These are phyloP conservation scores for Siniperca chuatsi DNA, from an alignment of 2,113 vertebrate genomes.

Conservation along the genomic window DNA sequence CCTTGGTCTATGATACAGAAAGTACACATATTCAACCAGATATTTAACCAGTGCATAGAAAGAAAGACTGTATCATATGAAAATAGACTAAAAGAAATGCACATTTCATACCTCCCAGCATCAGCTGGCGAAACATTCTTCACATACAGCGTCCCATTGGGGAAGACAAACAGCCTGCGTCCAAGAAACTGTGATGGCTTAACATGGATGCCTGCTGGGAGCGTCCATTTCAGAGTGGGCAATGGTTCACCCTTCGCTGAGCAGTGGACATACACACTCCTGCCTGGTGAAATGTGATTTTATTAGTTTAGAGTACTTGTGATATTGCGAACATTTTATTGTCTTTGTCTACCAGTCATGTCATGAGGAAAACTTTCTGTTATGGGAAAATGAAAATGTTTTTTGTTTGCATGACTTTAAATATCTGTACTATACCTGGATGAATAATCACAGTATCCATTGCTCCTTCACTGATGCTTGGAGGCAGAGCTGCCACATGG, in stretches of 20 bases:
- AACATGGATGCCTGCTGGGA: conserved; percentile 78
- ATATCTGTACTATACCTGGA: conserved; percentile 59
- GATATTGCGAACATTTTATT: background rate
- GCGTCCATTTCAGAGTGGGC: conserved; percentile 82
- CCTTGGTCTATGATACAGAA: background rate
- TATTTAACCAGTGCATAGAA: background rate
- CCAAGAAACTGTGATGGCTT: conserved; percentile 84
- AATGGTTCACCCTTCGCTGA: conserved; percentile 81
- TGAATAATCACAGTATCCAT: conserved; percentile 73
- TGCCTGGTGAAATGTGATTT: conserved; percentile 63
- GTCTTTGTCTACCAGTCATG: background rate
- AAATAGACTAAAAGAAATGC: background rate
- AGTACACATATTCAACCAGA: background rate
- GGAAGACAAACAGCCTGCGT: conserved; percentile 82
- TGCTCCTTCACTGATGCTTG: conserved; percentile 78
- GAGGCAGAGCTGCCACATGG: conserved; percentile 83
- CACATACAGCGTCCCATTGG: conserved; percentile 84
- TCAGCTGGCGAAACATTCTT: conserved; percentile 75
- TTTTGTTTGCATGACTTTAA: background rate
- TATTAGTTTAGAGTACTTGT: background rate
- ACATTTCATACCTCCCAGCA: conserved; percentile 74
- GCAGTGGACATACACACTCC: conserved; percentile 82
- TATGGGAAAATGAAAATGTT: background rate
- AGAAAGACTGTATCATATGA: background rate
- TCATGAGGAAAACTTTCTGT: background rate